Evolutionary conservation across 2,888 invertebrate species (phyloP), one percentile per base, ranked within the genome.

Genomic region (Phrixothrix hirtus): DNA sequence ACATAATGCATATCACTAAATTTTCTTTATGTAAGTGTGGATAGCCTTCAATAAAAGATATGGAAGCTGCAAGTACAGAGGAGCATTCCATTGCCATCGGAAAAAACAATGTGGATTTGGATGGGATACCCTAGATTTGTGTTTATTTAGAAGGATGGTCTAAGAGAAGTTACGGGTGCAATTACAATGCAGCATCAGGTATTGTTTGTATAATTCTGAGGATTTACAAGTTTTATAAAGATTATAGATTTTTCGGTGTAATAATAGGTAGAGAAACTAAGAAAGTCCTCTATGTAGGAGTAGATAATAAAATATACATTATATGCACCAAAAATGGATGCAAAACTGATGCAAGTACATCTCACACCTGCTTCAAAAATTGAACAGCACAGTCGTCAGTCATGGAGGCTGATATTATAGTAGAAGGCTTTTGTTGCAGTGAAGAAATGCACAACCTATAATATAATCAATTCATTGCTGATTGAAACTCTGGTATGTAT

Each of bases 71-170:
- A 34, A 16, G 34, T n/a, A 9, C 5, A 16, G 14, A 34, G 16
- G 34, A 29, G 29, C 29, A 10, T 2, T n/a, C 5, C 5, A 3
- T 29, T 29, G 29, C 29, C 5, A 14, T 34, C 5, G 10, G 2
- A 10, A 29, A 29, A 29, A 5, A 29, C 29, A 29, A 29, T 29
- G 29, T 29, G 5, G 10, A 29, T n/a, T 6, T n/a, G 5, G 10
- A 29, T 29, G 29, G 29, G 5, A 10, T 29, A n/a, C 29, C 29
- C 29, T 29, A 10, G n/a, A 29, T 29, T 29, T 29, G 29, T 29
- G 29, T 29, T n/a, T 29, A 29, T 29, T 29, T n/a, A 29, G n/a
- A 34, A 10, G 32, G 32, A 2, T 14, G 34, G 10, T 34, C n/a
- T n/a, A n/a, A n/a, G n/a, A n/a, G n/a, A n/a, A n/a, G n/a, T n/a